Evolutionary conservation across 1,140 invertebrate genomes (phyloP), one percentile per base, ranked within the genome.

Genomic region (Dryas iulia): DNA sequence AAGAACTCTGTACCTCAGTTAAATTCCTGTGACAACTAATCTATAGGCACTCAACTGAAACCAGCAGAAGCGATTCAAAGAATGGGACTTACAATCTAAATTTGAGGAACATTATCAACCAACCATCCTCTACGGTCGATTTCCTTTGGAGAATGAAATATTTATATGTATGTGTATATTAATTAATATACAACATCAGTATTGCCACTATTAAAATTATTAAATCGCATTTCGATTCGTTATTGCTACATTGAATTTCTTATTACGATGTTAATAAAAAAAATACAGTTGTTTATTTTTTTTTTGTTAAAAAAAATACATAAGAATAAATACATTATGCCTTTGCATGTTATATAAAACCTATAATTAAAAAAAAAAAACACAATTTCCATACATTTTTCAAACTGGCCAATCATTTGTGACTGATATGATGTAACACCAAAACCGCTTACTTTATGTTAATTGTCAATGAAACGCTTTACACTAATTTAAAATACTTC

Each of bases 341-440:
- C 18, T 47, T 47, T 47, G 39, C 39, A 47, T 14, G 14, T 47
- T n/a, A 47, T 11, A 47, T 47, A 47, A 47, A 39, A 47, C 18
- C 39, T 47, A 18, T 10, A 21, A 14, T 18, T 8, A 47, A 47
- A 35, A 25, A 18, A 60, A 11, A n/a, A 23, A 35, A 60, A n/a
- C n/a, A n/a, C n/a, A 39, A 35, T 10, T 24, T 24, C 5, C 11
- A 24, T 56, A 63, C 30, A 61, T 33, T 18, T 28, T 25, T 39
- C 23, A 60, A 56, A 56, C 62, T 60, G 52, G 30, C 63, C 25
- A 60, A 67, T 67, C 11, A 58, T 71, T 71, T 71, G 69, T 66
- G 69, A 71, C 62, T 60, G 52, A 66, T 71, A 61, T 71, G 63
- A 71, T 53, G 62, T 54, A 52, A 59, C 53, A 66, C 39, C 59